Evolutionary conservation across 2,888 invertebrate genomes (phyloP).

Genomic region (Nemurella pictetii): DNA sequence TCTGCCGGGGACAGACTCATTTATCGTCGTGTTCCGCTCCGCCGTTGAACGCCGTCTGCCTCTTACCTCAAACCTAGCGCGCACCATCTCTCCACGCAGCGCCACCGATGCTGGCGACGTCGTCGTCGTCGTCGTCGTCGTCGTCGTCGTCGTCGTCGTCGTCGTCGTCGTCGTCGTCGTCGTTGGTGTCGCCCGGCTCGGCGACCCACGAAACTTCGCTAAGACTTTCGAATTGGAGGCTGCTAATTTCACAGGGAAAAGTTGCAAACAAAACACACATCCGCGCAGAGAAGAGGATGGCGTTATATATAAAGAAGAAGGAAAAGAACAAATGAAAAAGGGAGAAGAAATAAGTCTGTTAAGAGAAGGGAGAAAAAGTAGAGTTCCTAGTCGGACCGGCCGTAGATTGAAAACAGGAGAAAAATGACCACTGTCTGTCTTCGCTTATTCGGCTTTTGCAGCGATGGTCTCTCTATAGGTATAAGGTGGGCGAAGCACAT

Average conservation of each 20-base stretch:
- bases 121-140: background rate
- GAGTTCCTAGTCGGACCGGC: constrained; percentile 39
- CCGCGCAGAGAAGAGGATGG: constrained; percentile 33
- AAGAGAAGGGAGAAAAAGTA: constrained; percentile 34
- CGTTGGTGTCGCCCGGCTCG: background rate
- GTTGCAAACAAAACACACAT: constrained; percentile 35
- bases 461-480: constrained; percentile 4
- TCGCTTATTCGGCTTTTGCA: constrained; percentile 38
- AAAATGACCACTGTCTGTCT: constrained; percentile 42
- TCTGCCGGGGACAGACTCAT: constrained; percentile 44
- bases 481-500: too few species aligned
- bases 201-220: constrained; percentile 36
- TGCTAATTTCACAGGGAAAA: constrained; percentile 40
- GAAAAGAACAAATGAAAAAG: constrained; percentile 31
- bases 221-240: constrained; percentile 33
- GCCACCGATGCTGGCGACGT: background rate
- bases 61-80: constrained; percentile 36
- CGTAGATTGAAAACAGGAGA: constrained; percentile 43
- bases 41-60: constrained; percentile 40
- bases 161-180: background rate
- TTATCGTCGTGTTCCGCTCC: constrained; percentile 37
- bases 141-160: background rate
- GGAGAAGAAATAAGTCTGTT: constrained; percentile 31
- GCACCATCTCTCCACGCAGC: constrained; percentile 29
- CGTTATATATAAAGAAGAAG: constrained; percentile 17